Evolutionary conservation across 1,140 invertebrate genomes (phyloP), one percentile per base, ranked within the genome.

Genomic region (Dendrolimus punctatus): DNA sequence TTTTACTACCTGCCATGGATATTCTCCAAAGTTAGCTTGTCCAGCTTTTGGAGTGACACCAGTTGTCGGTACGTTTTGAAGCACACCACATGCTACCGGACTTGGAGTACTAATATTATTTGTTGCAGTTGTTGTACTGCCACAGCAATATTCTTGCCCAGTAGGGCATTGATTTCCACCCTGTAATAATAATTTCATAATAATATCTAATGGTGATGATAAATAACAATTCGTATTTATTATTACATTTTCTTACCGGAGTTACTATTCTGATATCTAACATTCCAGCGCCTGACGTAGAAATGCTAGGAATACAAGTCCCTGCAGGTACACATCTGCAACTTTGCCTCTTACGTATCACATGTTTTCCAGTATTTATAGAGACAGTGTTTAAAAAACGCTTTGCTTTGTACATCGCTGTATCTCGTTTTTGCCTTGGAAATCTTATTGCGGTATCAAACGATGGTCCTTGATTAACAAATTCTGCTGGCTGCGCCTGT

Each of bases 221-320:
- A 37, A 36, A 40, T 6, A 23, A 43, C 8, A n/a, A 43, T 37
- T 40, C 43, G 5, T 37, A 36, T 51, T 4, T 23, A 10, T 23
- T 42, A 51, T 36, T 43, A 37, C n/a, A n/a, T 8, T 10, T 40
- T 7, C 78, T 71, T 83, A 90, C 90, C 50, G 73, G 87, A 57
- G 88, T 90, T 4, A 91, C 90, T 23, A 92, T 91, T 59, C 91
- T 81, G 58, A 91, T 80, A 58, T 92, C 91, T 8, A 92, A 87
- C 51, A 88, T 77, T 5, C 88, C 87, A 46, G 81, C 84, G 40
- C 88, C 88, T 59, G 81, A 76, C 23, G 66, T 75, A 39, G 59
- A 64, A 39, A 57, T 57, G 9, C 53, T 51, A 23, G 50, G 57
- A 6, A 68, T 58, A 60, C 87, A 88, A n/a, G 76, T 80, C 23